Base-by-base conservation (phyloP, 64 coral and sea anemone species). In the Stichodactyla mertensii region DNA sequence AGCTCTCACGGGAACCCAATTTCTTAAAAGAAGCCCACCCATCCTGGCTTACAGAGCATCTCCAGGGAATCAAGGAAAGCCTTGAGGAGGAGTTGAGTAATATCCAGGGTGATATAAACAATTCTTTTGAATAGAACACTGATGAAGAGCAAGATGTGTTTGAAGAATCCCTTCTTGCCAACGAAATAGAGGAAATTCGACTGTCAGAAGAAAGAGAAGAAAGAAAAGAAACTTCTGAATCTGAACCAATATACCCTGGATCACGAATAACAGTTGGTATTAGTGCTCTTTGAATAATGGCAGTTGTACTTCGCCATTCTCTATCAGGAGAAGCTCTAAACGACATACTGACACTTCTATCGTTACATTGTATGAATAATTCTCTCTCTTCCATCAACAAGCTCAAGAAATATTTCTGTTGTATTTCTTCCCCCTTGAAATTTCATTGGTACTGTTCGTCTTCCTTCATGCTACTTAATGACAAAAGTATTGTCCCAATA, bases 331-430 rank as follows among this genome's bases (percentile, higher is more conserved):
- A 88, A 78, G 77, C 87, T 20, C 31, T 81, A 80, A 88, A 80
- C 45, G 87, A 88, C 77, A 88, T 88, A 22, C 78, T 88, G 12
- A 80, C 61, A 57, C 77, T 88, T 4, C 60, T 88, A 28, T 80
- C 70, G 53, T 26, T 88, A 22, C 55, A 87, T 20, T 80, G 87
- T 60, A 54, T 88, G 26, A 81, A 78, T 81, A 54, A 80, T 69
- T 57, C 51, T 80, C 26, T 26, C 15, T 26, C 13, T 24, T 80
- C 71, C 28, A 27, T 88, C 4, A 80, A 79, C 53, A 57, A 27
- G 55, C 78, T 88, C 58, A 88, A 88, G 80, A 57, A 88, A 54
- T 80, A 36, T 54, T 88, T 88, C 80, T 59, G 55, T 74, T 0
- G 58, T 88, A 7, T 88, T 59, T 80, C 55, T 36, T 80, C 77